Percentiles rank a stretch among this genome's conserved stretches.
These are phyloP conservation scores for Actinia equina DNA, from an alignment of 64 coral and sea anemone genomes.

Conservation along the genomic window DNA sequence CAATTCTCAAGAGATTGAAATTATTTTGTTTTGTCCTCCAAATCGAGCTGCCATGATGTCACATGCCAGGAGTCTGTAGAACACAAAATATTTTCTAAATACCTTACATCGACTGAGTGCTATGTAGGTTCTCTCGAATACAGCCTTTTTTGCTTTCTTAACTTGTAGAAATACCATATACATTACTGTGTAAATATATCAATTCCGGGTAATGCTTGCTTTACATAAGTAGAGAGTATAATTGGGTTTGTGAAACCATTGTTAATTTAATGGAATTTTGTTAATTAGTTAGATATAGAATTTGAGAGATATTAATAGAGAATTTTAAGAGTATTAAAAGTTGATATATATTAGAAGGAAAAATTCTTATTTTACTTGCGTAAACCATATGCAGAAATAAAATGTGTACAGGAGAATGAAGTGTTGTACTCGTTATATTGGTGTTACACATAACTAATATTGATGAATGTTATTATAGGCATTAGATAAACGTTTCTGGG, in stretches of 20 bases:
- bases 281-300: not conserved
- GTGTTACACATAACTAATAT: no score
- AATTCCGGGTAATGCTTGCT: not conserved
- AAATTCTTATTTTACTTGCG: not conserved
- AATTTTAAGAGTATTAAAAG: not conserved
- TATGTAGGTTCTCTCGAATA: not conserved
- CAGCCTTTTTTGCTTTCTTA: not conserved
- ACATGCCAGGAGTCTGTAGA: no score
- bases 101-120: no score
- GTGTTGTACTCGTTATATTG: not conserved
- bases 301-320: not conserved
- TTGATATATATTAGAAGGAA: conserved; percentile 1
- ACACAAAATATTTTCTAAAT: no score
- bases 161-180: not conserved
- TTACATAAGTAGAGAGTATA: not conserved
- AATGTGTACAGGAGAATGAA: not conserved
- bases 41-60: no score
- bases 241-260: not conserved
- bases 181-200: not conserved
- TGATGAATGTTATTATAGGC: no score
- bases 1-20: no score
- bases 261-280: not conserved
- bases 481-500: no score
- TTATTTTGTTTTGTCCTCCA: no score
- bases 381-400: conserved; percentile 1